Conservation (phyloP, 2,797 vertebrate genomes). For the Sylvilagus floridanus region DNA sequence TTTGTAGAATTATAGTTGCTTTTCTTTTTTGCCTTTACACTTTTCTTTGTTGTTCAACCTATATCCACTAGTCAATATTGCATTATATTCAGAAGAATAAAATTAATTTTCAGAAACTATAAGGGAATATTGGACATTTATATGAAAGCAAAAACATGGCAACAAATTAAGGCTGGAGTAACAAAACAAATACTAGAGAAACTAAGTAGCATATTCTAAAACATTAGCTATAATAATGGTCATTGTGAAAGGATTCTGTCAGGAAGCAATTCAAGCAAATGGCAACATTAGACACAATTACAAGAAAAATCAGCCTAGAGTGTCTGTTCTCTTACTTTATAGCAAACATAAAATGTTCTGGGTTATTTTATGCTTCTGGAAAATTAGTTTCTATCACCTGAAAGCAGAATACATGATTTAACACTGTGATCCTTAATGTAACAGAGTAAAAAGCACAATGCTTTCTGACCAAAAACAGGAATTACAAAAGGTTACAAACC, state of each 20-base stretch:
- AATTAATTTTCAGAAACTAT: constrained; percentile 52
- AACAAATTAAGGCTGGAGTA: constrained; percentile 63
- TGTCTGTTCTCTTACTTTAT: constrained; percentile 53
- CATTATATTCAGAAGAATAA: constrained; percentile 8
- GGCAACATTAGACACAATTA: constrained; percentile 51
- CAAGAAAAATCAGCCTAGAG: constrained; percentile 64
- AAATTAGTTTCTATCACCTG: constrained; percentile 67
- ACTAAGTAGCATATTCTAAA: constrained; percentile 67
- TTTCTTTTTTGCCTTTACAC: constrained; percentile 43
- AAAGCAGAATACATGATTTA: constrained; percentile 60
- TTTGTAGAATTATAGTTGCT: constrained; percentile 55
- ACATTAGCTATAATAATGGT: constrained; percentile 61
- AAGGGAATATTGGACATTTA: constrained; percentile 45
- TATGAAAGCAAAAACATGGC: constrained; percentile 13
- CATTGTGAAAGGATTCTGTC: constrained; percentile 59
- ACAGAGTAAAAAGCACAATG: constrained; percentile 26
- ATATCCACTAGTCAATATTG: not conserved
- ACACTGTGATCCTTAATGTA: constrained; percentile 52
- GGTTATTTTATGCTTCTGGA: constrained; percentile 56
- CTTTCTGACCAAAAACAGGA: constrained; percentile 27
- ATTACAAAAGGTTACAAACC: constrained; percentile 29
- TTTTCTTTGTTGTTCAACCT: constrained; percentile 29
- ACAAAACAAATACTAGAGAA: not conserved
- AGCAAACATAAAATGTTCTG: constrained; percentile 57
- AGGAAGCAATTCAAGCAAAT: constrained; percentile 67